These are phyloP conservation scores for Sinocyclocheilus maitianheensis DNA, from an alignment of 2,113 vertebrate genomes.

Conservation along the genomic window DNA sequence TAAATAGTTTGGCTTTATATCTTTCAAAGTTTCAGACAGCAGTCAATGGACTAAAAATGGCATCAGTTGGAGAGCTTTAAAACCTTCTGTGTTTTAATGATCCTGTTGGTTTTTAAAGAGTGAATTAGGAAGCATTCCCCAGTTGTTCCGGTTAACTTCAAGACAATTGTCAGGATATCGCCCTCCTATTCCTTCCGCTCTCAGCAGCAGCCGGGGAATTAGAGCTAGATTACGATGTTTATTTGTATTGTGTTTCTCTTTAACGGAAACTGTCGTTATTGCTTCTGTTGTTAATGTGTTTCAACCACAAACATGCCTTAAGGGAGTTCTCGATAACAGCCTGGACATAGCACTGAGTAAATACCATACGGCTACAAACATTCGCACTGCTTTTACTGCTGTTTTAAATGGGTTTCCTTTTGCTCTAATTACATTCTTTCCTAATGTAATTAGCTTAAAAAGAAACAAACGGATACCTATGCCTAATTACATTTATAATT, in stretches of 20 bases:
- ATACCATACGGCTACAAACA: neutral
- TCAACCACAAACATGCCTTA: conserved; percentile 10
- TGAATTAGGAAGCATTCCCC: neutral
- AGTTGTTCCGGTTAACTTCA: conserved; percentile 30
- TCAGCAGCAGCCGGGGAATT: neutral
- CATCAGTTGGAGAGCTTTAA: neutral
- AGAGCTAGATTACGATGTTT: conserved; percentile 26
- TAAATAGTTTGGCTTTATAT: too few species aligned
- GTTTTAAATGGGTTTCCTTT: conserved; percentile 26
- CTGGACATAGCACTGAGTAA: conserved; percentile 8
- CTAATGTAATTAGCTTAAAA: conserved; percentile 35
- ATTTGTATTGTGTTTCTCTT: conserved; percentile 24
- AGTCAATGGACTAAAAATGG: neutral
- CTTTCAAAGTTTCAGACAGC: neutral
- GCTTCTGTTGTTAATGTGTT: conserved; percentile 23
- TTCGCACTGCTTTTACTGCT: conserved; percentile 22
- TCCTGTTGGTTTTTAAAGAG: neutral
- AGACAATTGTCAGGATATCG: neutral
- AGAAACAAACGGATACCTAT: conserved; percentile 27
- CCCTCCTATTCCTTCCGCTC: neutral
- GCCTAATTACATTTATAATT: conserved; percentile 31
- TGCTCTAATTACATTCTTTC: conserved; percentile 34
- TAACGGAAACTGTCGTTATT: conserved; percentile 21
- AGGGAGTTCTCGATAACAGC: conserved; percentile 26
- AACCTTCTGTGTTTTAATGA: neutral